These are phyloP conservation scores for Drosophila ercepeae DNA, from an alignment of 1,140 invertebrate genomes.

Conservation along the genomic window DNA sequence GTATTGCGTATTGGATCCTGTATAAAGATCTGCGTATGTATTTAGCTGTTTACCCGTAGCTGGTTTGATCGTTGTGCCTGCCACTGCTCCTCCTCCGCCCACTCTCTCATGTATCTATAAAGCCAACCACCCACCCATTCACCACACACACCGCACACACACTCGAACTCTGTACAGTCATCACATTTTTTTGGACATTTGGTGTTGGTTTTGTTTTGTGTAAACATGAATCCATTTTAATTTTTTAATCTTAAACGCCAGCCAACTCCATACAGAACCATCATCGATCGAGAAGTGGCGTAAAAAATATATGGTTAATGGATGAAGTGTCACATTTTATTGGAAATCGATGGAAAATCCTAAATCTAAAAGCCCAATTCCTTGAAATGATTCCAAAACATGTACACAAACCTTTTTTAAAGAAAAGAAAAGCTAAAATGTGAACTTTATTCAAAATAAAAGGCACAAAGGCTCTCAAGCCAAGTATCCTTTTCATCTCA, in stretches of 20 bases:
- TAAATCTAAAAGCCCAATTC: too few species aligned
- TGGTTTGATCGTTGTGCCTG: constrained; percentile 71
- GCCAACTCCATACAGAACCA: constrained; percentile 32
- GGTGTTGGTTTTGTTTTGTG: constrained; percentile 46
- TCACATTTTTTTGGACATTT: constrained; percentile 20
- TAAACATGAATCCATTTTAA: not conserved
- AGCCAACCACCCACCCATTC: not conserved
- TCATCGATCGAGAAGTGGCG: not conserved
- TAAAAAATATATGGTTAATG: not conserved
- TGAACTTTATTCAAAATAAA: not conserved
- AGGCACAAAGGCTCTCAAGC: not conserved
- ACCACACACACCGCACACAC: not conserved
- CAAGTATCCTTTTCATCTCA: constrained; percentile 1
- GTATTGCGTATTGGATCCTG: constrained; percentile 25
- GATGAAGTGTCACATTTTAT: not conserved
- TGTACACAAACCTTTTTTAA: too few species aligned
- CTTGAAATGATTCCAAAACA: too few species aligned
- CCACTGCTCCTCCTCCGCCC: constrained; percentile 45
- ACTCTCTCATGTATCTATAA: constrained; percentile 46
- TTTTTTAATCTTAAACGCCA: constrained; percentile 2
- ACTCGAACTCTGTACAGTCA: constrained; percentile 35
- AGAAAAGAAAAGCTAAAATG: too few species aligned
- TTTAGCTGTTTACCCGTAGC: constrained; percentile 61
- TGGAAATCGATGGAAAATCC: too few species aligned
- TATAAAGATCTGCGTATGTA: constrained; percentile 47